These are phyloP conservation scores for Heteromormyrus szaboi DNA, from an alignment of 2,797 vertebrate genomes.

Conservation along the genomic window DNA sequence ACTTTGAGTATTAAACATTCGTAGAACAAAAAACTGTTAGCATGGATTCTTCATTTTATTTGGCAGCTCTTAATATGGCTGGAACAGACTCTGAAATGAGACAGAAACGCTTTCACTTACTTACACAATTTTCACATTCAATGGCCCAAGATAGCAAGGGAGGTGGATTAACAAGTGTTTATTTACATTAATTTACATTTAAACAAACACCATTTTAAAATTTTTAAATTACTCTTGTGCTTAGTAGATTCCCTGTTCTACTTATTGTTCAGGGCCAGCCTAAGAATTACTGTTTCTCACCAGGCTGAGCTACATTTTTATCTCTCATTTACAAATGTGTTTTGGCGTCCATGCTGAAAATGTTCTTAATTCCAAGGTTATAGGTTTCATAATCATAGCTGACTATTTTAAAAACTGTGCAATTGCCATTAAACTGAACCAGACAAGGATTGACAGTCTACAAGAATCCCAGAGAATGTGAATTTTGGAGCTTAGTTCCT, in stretches of 20 bases:
- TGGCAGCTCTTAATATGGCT: background rate
- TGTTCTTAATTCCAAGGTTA: background rate
- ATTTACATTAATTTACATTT: background rate
- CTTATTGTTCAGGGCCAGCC: background rate
- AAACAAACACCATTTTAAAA: background rate
- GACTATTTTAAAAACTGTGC: conserved; percentile 1
- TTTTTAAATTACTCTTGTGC: background rate
- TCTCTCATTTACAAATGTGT: background rate
- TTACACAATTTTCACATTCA: background rate
- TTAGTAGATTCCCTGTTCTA: background rate
- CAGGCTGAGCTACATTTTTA: background rate
- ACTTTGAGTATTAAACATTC: background rate
- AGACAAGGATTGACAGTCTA: background rate
- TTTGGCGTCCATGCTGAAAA: background rate
- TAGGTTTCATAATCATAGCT: background rate
- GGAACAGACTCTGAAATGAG: background rate
- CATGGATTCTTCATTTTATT: background rate
- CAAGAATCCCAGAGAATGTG: background rate
- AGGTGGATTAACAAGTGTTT: background rate
- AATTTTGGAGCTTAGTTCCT: background rate
- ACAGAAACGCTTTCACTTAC: background rate
- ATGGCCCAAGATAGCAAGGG: background rate
- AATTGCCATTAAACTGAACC: background rate
- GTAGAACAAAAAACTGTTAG: background rate
- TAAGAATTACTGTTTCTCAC: background rate